Evolutionary conservation across 2,797 vertebrate genomes (phyloP).

Genomic region (Urosaurus nigricauda): DNA sequence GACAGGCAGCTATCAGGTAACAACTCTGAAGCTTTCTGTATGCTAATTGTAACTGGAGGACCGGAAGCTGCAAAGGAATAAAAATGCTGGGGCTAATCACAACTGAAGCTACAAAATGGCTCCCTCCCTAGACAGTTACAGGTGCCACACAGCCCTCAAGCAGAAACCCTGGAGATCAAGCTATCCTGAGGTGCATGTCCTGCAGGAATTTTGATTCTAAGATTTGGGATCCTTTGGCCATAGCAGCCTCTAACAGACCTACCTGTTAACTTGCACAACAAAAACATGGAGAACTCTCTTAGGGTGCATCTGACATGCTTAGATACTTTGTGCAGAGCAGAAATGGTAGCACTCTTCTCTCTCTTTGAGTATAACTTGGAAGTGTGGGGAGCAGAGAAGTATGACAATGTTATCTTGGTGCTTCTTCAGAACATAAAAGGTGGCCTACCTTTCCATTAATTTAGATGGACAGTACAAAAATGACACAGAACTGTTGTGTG

Average conservation of each 20-base stretch:
- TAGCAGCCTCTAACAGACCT: background rate
- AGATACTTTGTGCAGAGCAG: background rate
- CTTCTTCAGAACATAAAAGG: background rate
- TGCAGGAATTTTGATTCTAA: background rate
- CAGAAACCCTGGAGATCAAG: background rate
- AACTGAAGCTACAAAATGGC: background rate
- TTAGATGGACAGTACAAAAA: background rate
- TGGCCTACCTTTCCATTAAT: background rate
- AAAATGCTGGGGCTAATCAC: background rate
- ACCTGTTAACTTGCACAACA: background rate
- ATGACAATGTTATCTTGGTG: background rate
- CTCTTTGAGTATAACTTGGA: background rate
- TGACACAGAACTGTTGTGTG: background rate
- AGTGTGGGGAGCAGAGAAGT: background rate
- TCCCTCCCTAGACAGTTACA: background rate
- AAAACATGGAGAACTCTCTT: background rate
- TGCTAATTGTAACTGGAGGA: background rate
- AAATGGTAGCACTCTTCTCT: background rate
- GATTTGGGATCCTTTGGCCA: background rate
- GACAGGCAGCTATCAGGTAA: background rate
- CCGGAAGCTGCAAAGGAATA: background rate
- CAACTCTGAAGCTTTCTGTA: background rate
- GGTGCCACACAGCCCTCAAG: background rate
- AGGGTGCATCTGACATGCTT: background rate
- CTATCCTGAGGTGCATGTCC: background rate